Evolutionary conservation across 2,113 vertebrate species (phyloP), one percentile per base, ranked within the genome.

Genomic region (Scolopax mira): DNA sequence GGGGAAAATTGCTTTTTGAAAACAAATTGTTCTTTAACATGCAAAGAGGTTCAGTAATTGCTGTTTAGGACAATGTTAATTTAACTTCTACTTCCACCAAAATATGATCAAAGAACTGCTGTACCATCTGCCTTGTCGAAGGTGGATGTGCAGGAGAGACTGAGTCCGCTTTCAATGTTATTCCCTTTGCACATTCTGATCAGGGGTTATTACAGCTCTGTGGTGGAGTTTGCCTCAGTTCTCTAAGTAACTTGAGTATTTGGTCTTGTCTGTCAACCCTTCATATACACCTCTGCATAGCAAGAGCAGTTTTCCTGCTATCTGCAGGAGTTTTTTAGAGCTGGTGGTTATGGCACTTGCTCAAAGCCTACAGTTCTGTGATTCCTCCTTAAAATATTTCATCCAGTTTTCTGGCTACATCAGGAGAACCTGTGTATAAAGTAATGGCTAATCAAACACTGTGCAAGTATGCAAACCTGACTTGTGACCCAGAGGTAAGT

Each of bases 341-440:
- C 33, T 78, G 11, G 7, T 72, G 27, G 11, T 71, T 79, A 37
- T 19, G 46, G 23, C 81, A 9, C 35, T 87, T 87, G 14, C 66
- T 80, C 24, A 48, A 77, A 86, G 46, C 18, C 27, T 62, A 15
- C 37, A 30, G 65, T 60, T 86, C 25, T 89, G 33, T 83, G 52
- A 85, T 93, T 98, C 75, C 25, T 95, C 97, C 98, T 98, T 98
- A 98, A 98, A 85, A 91, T 64, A 48, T 14, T 93, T 85, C 5
- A 16, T 90, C 72, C 88, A 99, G 99, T 88, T 99, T 99, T 91
- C 97, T 99, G 97, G 98, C 99, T 44, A 99, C 99, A 14, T 99
- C 99, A 65, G 99, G 99, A 30, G 96, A 98, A 49, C 98, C 99
- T 19, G 92, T 99, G 37, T 99, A 99, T 96, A 99, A 99, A 98